Base-by-base conservation (phyloP, 2,113 vertebrate genomes). In the Delphinus delphis region DNA sequence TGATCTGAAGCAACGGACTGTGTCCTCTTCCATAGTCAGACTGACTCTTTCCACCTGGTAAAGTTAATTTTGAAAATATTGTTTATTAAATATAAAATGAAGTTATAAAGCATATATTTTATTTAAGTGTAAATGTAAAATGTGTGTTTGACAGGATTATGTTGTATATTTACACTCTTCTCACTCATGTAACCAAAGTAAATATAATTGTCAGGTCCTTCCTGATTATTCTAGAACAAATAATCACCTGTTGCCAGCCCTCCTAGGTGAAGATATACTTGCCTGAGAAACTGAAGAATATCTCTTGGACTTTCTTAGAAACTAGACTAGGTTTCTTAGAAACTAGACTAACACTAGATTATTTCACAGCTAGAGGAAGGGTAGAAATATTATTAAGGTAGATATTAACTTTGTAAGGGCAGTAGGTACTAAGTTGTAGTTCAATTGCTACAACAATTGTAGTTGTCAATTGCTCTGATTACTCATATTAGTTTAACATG, bases 401-500 rank as follows among this genome's bases (percentile, higher is more conserved):
- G 25, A 96, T 83, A 96, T 95, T 96, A 95, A 80, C 21, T 53
- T 76, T 97, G 1, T 90, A 97, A 97, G 7, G 55, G 36, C 14
- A 97, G 89, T 3, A 96, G 50, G 17, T 95, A 93, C 94, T 95
- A 79, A 96, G 65, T 53, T 73, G 53, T 88, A 91, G 33, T 93
- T 98, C 84, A 95, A 53, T 53, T 53, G 53, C 53, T 53, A 53
- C 15, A 53, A 53, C 15, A 53, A 53, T 53, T 53, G 53, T 53
- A 53, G 53, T 53, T 53, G 53, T 88, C 96, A 97, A 41, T n/a
- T 97, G 74, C 63, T 98, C 21, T 17, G 89, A 96, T 71, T 73
- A 96, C 96, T 95, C 50, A 91, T 89, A 97, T 97, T 93, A 82
- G 0, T 62, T 96, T 94, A 98, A 74, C 41, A 10, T 97, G 94